A percentile compares a stretch with the other conserved stretches of the same genome.
Conservation (phyloP, 1,140 invertebrate species). For the Pseudomyrmex gracilis region DNA sequence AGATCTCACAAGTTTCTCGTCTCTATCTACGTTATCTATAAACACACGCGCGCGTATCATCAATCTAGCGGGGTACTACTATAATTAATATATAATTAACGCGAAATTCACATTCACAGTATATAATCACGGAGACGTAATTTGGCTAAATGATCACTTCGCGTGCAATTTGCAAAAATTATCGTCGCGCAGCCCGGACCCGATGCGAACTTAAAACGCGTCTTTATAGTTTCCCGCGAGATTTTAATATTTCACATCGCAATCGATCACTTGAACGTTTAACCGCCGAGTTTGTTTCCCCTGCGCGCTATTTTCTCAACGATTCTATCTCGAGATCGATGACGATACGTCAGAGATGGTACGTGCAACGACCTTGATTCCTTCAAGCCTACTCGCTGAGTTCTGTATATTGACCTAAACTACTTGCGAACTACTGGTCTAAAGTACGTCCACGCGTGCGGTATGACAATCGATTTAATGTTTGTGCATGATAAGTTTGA, state of each 20-base stretch:
- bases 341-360: neutral
- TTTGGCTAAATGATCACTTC: constrained; percentile 16
- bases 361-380: constrained; percentile 34
- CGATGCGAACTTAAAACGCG: constrained; percentile 23
- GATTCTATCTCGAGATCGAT: constrained; percentile 33
- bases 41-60: neutral
- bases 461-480: constrained; percentile 9
- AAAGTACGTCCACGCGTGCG: neutral
- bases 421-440: constrained; percentile 8
- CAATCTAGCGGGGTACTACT: no score
- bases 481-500: neutral
- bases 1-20: no score
- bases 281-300: neutral
- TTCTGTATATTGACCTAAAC: constrained; percentile 21
- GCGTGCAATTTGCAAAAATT: neutral
- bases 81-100: constrained; percentile 29
- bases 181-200: neutral
- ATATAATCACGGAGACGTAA: constrained; percentile 1
- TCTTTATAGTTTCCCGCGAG: neutral
- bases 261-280: constrained; percentile 40
- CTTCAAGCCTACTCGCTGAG: constrained; percentile 8
- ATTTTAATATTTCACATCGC: constrained; percentile 27
- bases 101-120: neutral
- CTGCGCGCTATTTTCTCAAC: constrained; percentile 8
- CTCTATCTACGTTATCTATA: neutral